A percentile compares a stretch with the other conserved stretches of the same genome.
Evolutionary conservation across 2,113 vertebrate genomes (phyloP).

Genomic region (Cranoglanis bouderius): DNA sequence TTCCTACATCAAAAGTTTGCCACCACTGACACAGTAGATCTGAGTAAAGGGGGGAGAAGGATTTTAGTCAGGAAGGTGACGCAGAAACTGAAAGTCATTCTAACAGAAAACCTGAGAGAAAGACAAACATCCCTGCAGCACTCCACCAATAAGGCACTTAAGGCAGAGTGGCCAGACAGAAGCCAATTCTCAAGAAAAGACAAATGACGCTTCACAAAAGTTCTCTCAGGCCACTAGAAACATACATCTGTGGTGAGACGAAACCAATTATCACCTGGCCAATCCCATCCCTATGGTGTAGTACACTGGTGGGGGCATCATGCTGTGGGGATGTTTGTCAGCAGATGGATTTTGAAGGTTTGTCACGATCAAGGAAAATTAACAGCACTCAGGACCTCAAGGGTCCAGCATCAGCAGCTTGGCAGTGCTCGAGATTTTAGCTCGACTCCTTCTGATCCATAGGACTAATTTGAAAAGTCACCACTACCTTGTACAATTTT

Average conservation of each 20-base stretch:
- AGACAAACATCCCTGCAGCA: neutral
- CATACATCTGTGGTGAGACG: neutral
- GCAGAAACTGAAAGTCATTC: neutral
- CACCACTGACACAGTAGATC: neutral
- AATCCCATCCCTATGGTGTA: neutral
- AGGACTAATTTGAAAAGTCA: neutral
- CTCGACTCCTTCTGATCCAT: neutral
- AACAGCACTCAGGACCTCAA: neutral
- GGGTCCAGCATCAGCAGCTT: neutral
- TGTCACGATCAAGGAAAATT: neutral
- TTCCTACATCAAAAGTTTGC: neutral
- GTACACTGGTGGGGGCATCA: no score
- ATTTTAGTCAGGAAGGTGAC: neutral
- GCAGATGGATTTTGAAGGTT: neutral
- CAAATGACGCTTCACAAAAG: neutral
- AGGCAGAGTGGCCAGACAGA: neutral
- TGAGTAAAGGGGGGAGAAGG: neutral
- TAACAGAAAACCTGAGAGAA: neutral
- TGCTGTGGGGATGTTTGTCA: neutral
- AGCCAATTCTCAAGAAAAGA: neutral
- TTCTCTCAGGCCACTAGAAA: neutral
- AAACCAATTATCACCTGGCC: slow-evolving; percentile 20
- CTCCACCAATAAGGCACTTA: no score
- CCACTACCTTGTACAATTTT: neutral
- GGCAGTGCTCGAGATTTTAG: neutral